A percentile compares a stretch with the other conserved stretches of the same genome.
Conservation (phyloP, 2,113 vertebrate genomes). For the Cardinalis cardinalis region DNA sequence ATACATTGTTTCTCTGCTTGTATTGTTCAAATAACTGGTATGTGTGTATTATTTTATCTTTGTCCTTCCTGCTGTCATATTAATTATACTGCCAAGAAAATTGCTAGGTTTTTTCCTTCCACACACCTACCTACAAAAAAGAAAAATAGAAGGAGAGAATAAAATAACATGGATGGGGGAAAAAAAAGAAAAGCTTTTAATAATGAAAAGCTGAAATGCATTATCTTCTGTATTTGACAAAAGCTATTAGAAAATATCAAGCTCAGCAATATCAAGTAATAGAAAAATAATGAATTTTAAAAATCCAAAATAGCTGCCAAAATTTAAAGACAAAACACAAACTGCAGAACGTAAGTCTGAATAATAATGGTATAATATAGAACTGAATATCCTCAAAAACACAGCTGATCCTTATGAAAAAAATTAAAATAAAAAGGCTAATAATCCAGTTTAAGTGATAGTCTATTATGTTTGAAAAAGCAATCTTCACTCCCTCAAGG, state of each 20-base stretch:
- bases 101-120: not conserved
- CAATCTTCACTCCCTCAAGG: slow-evolving; percentile 8
- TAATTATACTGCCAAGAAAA: not conserved
- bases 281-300: not conserved
- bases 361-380: not conserved
- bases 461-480: not conserved
- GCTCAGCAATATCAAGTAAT: not conserved
- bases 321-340: slow-evolving; percentile 21
- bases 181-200: not conserved
- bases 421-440: not conserved
- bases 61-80: not conserved
- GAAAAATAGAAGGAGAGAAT: accelerated
- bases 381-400: slow-evolving; percentile 8
- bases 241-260: slow-evolving; percentile 20
- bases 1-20: not conserved
- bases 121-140: not conserved
- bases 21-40: not conserved
- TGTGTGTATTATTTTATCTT: slow-evolving; percentile 5
- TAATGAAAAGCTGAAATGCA: slow-evolving; percentile 22
- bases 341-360: not conserved
- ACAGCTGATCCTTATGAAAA: slow-evolving; percentile 5
- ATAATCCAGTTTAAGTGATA: not conserved
- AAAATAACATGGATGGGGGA: not conserved
- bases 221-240: not conserved
- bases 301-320: slow-evolving; percentile 5